A percentile compares a stretch with the other conserved stretches of the same genome.
These are phyloP conservation scores for Bedellia somnulentella DNA, from an alignment of 2,888 invertebrate genomes.

Conservation along the genomic window DNA sequence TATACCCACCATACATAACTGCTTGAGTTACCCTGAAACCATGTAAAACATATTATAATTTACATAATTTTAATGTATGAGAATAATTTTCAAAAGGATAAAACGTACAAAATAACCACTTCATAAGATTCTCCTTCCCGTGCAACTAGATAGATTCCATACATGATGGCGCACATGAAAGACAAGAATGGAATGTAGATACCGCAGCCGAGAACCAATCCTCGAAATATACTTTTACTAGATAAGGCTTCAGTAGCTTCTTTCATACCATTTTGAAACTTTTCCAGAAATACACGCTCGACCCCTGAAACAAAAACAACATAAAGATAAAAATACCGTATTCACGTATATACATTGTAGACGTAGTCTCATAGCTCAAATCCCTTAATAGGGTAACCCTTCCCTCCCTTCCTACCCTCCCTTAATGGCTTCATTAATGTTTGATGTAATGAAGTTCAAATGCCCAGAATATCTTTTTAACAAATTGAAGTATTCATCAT, in stretches of 20 bases:
- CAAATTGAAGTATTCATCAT: too few species aligned
- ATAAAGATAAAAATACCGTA: too few species aligned
- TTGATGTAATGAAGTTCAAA: too few species aligned
- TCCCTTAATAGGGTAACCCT: too few species aligned
- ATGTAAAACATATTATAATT: neutral
- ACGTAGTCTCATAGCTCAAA: too few species aligned
- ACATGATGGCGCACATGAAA: slow-evolving; percentile 69
- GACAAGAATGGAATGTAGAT: slow-evolving; percentile 71
- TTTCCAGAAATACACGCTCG: slow-evolving; percentile 37
- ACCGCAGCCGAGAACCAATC: slow-evolving; percentile 69
- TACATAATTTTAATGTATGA: too few species aligned
- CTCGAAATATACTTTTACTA: slow-evolving; percentile 63
- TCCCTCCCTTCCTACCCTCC: too few species aligned
- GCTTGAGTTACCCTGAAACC: slow-evolving; percentile 69
- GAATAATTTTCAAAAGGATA: slow-evolving; percentile 1
- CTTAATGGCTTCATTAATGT: too few species aligned
- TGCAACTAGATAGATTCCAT: slow-evolving; percentile 69
- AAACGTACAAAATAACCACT: slow-evolving; percentile 66
- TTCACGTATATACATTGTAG: too few species aligned
- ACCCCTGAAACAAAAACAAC: slow-evolving; percentile 8
- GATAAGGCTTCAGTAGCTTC: slow-evolving; percentile 34
- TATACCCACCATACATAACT: slow-evolving; percentile 76
- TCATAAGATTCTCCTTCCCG: slow-evolving; percentile 63
- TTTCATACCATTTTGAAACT: slow-evolving; percentile 34
- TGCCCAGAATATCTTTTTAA: too few species aligned